A percentile compares a stretch with the other conserved stretches of the same genome.
Conservation (phyloP, 2,113 vertebrate species). For the Apeltes quadracus region DNA sequence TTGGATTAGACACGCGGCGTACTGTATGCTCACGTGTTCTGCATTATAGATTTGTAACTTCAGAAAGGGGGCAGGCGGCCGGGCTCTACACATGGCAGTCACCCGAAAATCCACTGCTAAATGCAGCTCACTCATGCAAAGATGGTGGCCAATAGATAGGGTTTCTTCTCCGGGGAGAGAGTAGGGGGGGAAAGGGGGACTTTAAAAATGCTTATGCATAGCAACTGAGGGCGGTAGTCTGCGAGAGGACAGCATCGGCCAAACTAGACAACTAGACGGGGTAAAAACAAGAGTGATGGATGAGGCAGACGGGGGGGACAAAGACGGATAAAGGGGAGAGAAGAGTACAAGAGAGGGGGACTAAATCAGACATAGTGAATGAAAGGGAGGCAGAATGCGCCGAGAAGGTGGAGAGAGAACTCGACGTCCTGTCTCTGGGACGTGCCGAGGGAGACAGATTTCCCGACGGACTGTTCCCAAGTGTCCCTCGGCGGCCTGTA, state of each 20-base stretch:
- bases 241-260: slow-evolving; percentile 56
- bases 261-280: slow-evolving; percentile 57
- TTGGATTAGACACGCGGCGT: slow-evolving; percentile 60
- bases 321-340: slow-evolving; percentile 57
- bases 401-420: slow-evolving; percentile 58
- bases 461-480: slow-evolving; percentile 65
- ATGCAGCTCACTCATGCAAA: slow-evolving; percentile 50
- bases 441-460: slow-evolving; percentile 71
- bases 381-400: slow-evolving; percentile 59
- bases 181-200: slow-evolving; percentile 27
- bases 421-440: slow-evolving; percentile 63
- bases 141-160: slow-evolving; percentile 52
- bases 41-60: slow-evolving; percentile 49
- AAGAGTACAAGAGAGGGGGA: slow-evolving; percentile 57
- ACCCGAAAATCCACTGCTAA: slow-evolving; percentile 56
- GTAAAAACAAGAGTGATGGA: slow-evolving; percentile 66
- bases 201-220: slow-evolving; percentile 46
- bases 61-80: slow-evolving; percentile 29
- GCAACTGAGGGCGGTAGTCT: slow-evolving; percentile 20
- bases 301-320: slow-evolving; percentile 60
- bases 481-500: slow-evolving; percentile 65
- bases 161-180: slow-evolving; percentile 38
- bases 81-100: slow-evolving; percentile 39
- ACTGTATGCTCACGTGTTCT: slow-evolving; percentile 63
- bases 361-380: slow-evolving; percentile 69